phyloP scores from a whole-genome alignment of 2,888 invertebrate species.

The Volucella inflata region DNA sequence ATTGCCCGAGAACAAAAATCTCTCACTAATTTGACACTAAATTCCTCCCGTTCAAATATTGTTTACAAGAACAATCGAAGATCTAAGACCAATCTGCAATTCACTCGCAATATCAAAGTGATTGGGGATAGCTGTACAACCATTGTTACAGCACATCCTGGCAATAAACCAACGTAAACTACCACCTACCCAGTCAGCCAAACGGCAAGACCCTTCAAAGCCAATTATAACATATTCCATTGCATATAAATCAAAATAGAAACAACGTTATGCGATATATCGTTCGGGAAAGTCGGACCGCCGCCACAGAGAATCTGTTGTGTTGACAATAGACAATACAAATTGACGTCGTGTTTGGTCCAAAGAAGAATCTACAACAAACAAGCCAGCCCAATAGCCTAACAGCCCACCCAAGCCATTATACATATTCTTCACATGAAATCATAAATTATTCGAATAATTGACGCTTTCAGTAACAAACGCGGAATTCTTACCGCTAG shows the following conservation, averaged over 20 bases:
- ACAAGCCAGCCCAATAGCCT: conserved; percentile 24
- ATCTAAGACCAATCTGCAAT: conserved; percentile 27
- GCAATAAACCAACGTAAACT: conserved; percentile 56
- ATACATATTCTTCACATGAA: conserved; percentile 81
- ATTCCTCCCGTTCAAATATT: conserved; percentile 29
- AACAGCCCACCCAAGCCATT: conserved; percentile 66
- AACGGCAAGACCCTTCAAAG: conserved; percentile 30
- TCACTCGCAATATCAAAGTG: conserved; percentile 32
- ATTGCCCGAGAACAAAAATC: neutral
- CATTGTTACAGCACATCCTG: conserved; percentile 67
- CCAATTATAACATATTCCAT: conserved; percentile 74
- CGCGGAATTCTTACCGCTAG: conserved; percentile 73
- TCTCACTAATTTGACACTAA: neutral
- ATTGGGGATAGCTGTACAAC: conserved; percentile 36
- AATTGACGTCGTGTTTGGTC: conserved; percentile 75
- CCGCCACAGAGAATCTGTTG: conserved; percentile 71
- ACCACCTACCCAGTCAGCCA: conserved; percentile 12
- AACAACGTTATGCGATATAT: conserved; percentile 72
- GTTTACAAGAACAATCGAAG: conserved; percentile 45
- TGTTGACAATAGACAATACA: conserved; percentile 75
- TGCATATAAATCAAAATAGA: conserved; percentile 75
- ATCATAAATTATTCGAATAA: conserved; percentile 83
- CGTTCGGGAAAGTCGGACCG: conserved; percentile 71
- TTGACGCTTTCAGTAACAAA: conserved; percentile 82
- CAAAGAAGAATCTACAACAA: conserved; percentile 41